A percentile compares a stretch with the other conserved stretches of the same genome.
Evolutionary conservation across 2,797 vertebrate genomes (phyloP).

Genomic region (Chelonia mydas): DNA sequence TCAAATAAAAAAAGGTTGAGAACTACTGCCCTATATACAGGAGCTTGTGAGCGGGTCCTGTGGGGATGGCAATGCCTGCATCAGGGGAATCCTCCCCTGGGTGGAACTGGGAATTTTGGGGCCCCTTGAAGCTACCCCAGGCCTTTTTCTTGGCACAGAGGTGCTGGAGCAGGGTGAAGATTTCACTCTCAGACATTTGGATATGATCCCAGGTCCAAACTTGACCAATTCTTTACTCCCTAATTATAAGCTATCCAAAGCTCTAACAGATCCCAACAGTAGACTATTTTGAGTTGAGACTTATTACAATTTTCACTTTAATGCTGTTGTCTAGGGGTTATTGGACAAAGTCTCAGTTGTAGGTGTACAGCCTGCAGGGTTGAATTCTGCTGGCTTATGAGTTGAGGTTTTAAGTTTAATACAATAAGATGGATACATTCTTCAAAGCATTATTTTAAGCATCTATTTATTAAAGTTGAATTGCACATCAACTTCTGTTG

Average conservation of each 20-base stretch:
- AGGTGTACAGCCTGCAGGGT: background rate
- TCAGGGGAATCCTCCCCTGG: background rate
- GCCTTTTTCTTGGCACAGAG: background rate
- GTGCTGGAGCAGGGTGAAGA: background rate
- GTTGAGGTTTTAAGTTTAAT: constrained; percentile 28
- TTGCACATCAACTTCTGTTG: constrained; percentile 15
- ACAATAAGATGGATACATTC: background rate
- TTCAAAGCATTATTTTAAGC: constrained; percentile 29
- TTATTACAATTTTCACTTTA: background rate
- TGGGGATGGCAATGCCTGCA: background rate
- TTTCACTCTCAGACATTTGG: constrained; percentile 2
- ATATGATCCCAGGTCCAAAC: background rate
- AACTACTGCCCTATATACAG: background rate
- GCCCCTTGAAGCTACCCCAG: background rate
- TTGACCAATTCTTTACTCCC: background rate
- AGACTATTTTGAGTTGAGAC: background rate
- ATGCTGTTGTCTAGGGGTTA: background rate
- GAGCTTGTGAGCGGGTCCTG: background rate
- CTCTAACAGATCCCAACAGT: background rate
- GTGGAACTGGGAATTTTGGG: fast-evolving
- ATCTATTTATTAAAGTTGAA: constrained; percentile 65
- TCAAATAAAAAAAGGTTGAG: background rate
- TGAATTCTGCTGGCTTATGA: background rate
- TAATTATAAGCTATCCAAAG: constrained; percentile 52
- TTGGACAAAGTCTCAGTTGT: background rate